Evolutionary conservation across 2,888 invertebrate species (phyloP).

Genomic region (Chirona hameri): DNA sequence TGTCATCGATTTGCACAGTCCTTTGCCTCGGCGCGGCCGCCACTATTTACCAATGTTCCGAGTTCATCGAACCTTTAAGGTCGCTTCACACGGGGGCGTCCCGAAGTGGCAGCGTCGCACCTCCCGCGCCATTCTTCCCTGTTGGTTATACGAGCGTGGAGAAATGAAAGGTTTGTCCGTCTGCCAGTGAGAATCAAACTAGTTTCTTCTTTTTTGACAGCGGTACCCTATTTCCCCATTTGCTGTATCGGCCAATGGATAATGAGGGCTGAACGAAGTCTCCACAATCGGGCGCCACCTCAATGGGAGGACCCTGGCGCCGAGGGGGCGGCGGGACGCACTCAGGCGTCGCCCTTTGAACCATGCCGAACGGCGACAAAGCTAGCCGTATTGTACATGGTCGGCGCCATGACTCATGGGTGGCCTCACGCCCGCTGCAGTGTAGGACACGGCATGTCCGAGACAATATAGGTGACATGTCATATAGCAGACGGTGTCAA

Average conservation of each 20-base stretch:
- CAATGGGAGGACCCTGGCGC: no score
- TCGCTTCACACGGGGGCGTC: not conserved
- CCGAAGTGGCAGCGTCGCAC: not conserved
- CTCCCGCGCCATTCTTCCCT: not conserved
- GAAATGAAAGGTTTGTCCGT: not conserved
- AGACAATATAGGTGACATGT: no score
- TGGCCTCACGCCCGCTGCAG: not conserved
- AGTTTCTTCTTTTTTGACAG: slow-evolving; percentile 6
- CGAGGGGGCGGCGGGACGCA: not conserved
- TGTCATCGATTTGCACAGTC: no score
- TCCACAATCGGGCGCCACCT: not conserved
- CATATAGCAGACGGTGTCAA: no score
- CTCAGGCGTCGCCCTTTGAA: not conserved
- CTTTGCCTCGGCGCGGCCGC: no score
- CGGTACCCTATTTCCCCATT: not conserved
- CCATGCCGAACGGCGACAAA: not conserved
- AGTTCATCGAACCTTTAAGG: not conserved
- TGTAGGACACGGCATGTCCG: no score
- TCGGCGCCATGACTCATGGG: not conserved
- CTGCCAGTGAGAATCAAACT: slow-evolving; percentile 10
- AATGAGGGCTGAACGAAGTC: not conserved
- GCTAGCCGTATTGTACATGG: not conserved
- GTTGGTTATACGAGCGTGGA: not conserved
- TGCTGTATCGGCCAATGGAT: slow-evolving; percentile 1
- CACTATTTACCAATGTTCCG: not conserved